These are phyloP conservation scores for Dromiciops gliroides DNA, from an alignment of 2,113 vertebrate species.

Conservation along the genomic window DNA sequence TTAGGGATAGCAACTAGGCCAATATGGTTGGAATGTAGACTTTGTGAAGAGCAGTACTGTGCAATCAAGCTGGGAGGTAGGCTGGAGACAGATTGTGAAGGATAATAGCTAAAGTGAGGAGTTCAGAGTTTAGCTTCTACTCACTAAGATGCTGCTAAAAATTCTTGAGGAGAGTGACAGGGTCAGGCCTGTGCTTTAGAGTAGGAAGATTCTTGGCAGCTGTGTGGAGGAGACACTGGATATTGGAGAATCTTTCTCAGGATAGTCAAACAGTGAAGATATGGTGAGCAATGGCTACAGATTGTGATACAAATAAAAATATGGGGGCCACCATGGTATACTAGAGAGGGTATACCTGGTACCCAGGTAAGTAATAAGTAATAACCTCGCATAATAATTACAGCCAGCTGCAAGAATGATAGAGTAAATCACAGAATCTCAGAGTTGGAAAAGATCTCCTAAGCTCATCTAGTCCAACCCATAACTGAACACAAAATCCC, in stretches of 20 bases:
- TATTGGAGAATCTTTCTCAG: not conserved
- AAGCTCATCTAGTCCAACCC: not conserved
- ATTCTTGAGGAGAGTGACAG: not conserved
- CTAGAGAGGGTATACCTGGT: too few relatives aligned
- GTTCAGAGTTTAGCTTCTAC: not conserved
- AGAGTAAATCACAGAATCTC: too few relatives aligned
- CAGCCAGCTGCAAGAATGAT: constrained; percentile 33
- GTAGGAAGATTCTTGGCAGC: not conserved
- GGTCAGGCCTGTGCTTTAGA: not conserved
- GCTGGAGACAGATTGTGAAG: not conserved
- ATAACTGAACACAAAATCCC: not conserved
- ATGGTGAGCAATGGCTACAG: not conserved
- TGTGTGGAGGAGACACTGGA: not conserved
- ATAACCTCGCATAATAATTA: constrained; percentile 61
- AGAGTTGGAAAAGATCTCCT: not conserved
- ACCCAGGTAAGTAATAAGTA: too few relatives aligned
- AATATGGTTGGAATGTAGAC: not conserved
- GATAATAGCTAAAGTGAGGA: not conserved
- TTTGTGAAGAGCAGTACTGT: not conserved
- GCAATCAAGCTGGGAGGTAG: not conserved
- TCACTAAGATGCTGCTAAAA: not conserved
- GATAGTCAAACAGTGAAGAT: not conserved
- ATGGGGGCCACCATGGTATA: constrained; percentile 54
- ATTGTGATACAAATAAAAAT: constrained; percentile 7
- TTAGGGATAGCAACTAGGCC: not conserved